Evolutionary conservation across 1,140 invertebrate species (phyloP), one percentile per base, ranked within the genome.

Genomic region (Drosophila lowei): DNA sequence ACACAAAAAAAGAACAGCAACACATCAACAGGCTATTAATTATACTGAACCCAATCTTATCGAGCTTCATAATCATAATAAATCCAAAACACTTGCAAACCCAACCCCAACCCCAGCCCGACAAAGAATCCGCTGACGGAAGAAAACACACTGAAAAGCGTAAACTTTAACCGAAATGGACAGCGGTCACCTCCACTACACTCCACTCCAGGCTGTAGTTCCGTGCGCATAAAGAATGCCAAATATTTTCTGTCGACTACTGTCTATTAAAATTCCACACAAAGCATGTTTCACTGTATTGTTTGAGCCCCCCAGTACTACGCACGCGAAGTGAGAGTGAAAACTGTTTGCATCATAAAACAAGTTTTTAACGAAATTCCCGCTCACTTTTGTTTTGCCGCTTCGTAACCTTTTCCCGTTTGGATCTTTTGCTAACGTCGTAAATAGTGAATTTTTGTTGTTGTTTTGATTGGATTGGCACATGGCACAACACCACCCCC

Each of bases 11-110:
- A 9, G 8, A 9, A 9, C 42, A 55, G 18, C 8, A 30, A 28
- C 21, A 49, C 1, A 13, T 16, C 54, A 68, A 43, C 43, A 11
- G 48, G 58, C 68, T 61, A 55, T 71, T 60, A 65, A 18, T 59
- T 43, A 61, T 70, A 85, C 23, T 5, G 23, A 25, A 6, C 23
- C 23, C 23, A 25, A 25, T 77, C 81, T 86, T 86, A 85, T 85
- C 81, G 50, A 18, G 54, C 58, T 74, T 54, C 65, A 67, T 50
- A 5, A 25, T 25, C 23, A 25, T 25, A 25, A 25, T 25, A 49
- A 73, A 16, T 38, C 59, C n/a, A 43, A 44, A 72, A 42, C 47
- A 57, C 67, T 68, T 68, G 50, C 41, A 13, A 56, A 68, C 21
- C 25, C 34, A 4, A 13, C 34, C 11, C 34, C 23, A 25, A 38